phyloP scores from a whole-genome alignment of 1,140 invertebrate genomes.

The Chironomus tepperi region DNA sequence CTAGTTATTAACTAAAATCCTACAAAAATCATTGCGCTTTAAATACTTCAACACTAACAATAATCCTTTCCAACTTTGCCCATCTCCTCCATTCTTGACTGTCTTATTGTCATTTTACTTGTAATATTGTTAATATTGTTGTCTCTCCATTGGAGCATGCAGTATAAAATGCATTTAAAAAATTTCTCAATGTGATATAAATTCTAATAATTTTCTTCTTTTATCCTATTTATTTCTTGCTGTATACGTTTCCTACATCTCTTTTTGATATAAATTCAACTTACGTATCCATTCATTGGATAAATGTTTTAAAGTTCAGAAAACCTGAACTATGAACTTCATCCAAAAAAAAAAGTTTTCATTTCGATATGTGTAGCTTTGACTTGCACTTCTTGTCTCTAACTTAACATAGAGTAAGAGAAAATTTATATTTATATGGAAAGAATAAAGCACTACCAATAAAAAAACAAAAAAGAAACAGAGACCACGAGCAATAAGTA shows the following conservation, averaged over 20 bases:
- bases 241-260: too few relatives aligned
- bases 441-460: too few relatives aligned
- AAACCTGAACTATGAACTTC: slow-evolving; percentile 3
- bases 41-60: neutral
- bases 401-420: too few relatives aligned
- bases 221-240: too few relatives aligned
- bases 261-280: too few relatives aligned
- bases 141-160: neutral
- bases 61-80: neutral
- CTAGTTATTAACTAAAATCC: too few relatives aligned
- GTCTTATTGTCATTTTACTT: neutral
- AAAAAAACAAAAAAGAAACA: too few relatives aligned
- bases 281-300: too few relatives aligned
- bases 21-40: neutral
- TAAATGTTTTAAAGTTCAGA: neutral
- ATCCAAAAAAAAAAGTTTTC: neutral
- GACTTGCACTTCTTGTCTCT: neutral
- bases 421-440: too few relatives aligned
- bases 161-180: neutral
- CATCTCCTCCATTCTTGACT: neutral
- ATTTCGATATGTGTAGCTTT: neutral
- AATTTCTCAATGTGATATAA: neutral
- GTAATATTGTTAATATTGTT: neutral
- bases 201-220: neutral
- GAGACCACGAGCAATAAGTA: too few relatives aligned